A percentile compares a stretch with the other conserved stretches of the same genome.
Evolutionary conservation across 2,113 vertebrate species (phyloP).

Genomic region (Phocoena phocoena): DNA sequence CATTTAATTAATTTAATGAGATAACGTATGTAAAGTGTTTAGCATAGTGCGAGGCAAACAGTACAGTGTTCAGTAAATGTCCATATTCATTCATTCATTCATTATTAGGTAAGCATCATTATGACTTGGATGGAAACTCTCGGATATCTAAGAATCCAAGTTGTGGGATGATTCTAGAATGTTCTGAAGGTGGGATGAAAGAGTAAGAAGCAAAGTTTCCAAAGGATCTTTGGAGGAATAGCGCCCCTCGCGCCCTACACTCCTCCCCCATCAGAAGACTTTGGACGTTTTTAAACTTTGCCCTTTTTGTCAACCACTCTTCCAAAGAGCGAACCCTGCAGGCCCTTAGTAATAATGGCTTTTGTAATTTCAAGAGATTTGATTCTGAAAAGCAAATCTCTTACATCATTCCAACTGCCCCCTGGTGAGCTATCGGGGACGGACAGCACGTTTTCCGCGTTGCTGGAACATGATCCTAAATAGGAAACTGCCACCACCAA

Average conservation of each 20-base stretch:
- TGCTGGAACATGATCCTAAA: neutral
- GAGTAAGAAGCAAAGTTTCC: neutral
- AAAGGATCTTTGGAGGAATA: neutral
- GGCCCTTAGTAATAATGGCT: conserved; percentile 34
- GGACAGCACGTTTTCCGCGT: neutral
- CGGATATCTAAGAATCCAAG: neutral
- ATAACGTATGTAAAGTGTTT: neutral
- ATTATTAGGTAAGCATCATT: neutral
- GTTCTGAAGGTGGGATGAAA: neutral
- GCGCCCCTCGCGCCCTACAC: neutral
- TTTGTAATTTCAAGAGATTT: conserved; percentile 42
- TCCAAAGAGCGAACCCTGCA: neutral
- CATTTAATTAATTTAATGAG: conserved; percentile 17
- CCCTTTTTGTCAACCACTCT: neutral
- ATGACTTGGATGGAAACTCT: neutral
- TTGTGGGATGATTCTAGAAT: neutral
- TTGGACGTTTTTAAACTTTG: neutral
- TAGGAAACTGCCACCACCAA: neutral
- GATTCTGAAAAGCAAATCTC: neutral
- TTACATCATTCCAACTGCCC: neutral
- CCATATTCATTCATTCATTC: neutral
- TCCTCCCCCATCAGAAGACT: neutral
- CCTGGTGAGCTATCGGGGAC: conserved; percentile 37
- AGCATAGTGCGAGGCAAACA: neutral
- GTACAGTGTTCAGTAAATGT: neutral